phyloP scores from a whole-genome alignment of 2,797 vertebrate genomes.

The Potorous gilbertii region DNA sequence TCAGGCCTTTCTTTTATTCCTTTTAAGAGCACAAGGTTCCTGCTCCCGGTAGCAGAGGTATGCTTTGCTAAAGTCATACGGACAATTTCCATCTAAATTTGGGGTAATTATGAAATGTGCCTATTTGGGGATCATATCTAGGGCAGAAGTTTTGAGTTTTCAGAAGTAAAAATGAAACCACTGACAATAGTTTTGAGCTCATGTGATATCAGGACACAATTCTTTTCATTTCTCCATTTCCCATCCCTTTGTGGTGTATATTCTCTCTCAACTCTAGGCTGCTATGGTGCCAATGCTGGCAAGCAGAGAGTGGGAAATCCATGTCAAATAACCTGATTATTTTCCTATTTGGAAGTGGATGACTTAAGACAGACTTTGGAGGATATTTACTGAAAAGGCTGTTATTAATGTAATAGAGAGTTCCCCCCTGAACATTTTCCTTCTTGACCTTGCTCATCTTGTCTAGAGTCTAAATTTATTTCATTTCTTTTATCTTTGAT shows the following conservation, averaged over 20 bases:
- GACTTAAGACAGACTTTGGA: not conserved
- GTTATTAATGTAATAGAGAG: not conserved
- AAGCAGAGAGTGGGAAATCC: not conserved
- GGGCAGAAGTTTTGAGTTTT: not conserved
- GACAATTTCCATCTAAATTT: not conserved
- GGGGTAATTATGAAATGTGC: not conserved
- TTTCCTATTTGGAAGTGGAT: not conserved
- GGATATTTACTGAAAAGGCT: not conserved
- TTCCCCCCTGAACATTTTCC: slow-evolving; percentile 12
- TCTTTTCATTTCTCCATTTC: not conserved
- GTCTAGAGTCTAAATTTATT: not conserved
- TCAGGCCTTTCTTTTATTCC: slow-evolving; percentile 43
- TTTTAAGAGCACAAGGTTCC: not conserved
- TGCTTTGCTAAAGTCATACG: not conserved
- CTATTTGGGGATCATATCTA: not conserved
- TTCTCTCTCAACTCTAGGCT: not conserved
- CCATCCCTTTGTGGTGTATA: not conserved
- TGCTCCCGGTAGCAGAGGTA: slow-evolving; percentile 58
- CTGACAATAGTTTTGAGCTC: slow-evolving; percentile 7
- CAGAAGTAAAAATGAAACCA: slow-evolving; percentile 30
- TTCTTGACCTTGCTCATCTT: not conserved
- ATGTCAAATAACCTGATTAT: not conserved
- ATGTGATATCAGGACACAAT: not conserved
- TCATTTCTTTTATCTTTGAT: not conserved
- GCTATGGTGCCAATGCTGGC: not conserved